A percentile compares a stretch with the other conserved stretches of the same genome.
phyloP scores from a whole-genome alignment of 2,888 invertebrate species.

The Mythimna albipuncta region DNA sequence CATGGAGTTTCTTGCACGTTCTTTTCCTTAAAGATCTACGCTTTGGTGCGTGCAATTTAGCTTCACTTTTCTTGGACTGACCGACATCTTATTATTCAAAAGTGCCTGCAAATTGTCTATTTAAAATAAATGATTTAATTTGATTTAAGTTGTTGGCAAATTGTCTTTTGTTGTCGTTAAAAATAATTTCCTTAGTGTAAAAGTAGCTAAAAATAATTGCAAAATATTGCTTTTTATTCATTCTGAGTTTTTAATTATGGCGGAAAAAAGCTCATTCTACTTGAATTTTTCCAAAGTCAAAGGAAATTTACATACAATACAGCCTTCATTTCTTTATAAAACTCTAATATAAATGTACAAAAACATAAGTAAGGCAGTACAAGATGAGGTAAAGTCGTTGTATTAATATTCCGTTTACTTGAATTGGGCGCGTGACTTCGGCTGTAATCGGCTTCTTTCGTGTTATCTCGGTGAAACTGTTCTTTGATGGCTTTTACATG shows the following conservation, averaged over 20 bases:
- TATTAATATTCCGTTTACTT: slow-evolving; percentile 68
- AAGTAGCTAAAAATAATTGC: neutral
- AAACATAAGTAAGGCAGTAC: slow-evolving; percentile 32
- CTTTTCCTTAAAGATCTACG: too few relatives aligned
- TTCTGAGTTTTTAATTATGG: neutral
- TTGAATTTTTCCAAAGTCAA: neutral
- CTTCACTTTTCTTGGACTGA: too few relatives aligned
- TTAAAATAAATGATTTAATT: too few relatives aligned
- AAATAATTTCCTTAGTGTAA: neutral
- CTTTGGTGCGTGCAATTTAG: too few relatives aligned
- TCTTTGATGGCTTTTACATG: slow-evolving; percentile 55
- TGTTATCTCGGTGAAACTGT: slow-evolving; percentile 66
- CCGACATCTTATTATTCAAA: too few relatives aligned
- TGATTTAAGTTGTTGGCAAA: neutral
- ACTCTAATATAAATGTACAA: slow-evolving; percentile 10
- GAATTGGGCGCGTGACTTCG: slow-evolving; percentile 66
- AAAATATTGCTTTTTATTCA: too few relatives aligned
- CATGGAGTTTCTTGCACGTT: too few relatives aligned
- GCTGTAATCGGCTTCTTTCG: slow-evolving; percentile 64
- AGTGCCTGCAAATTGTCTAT: too few relatives aligned
- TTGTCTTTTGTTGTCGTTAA: neutral
- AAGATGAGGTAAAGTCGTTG: slow-evolving; percentile 29
- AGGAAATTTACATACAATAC: neutral
- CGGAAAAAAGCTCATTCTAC: neutral
- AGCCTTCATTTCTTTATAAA: neutral